These are phyloP conservation scores for Silurus glanis DNA, from an alignment of 2,113 vertebrate genomes.

Conservation along the genomic window DNA sequence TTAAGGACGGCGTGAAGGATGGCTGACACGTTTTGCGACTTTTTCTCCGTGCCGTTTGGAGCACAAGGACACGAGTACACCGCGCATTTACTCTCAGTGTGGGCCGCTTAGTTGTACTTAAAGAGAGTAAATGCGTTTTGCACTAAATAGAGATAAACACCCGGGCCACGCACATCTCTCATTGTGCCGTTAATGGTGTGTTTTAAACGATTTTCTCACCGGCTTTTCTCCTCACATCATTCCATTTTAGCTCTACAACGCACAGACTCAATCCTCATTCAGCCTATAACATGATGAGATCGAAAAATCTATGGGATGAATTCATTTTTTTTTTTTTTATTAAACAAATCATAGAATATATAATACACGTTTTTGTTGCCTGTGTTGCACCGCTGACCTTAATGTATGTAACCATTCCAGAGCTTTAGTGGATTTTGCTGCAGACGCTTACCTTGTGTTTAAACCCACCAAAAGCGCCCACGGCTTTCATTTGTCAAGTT, in stretches of 20 bases:
- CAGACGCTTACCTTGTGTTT: conserved; percentile 75
- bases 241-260: conserved; percentile 60
- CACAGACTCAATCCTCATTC: conserved; percentile 52
- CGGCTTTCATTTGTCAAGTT: conserved; percentile 75
- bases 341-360: conserved; percentile 44
- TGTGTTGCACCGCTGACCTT: conserved; percentile 93
- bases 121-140: conserved; percentile 75
- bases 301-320: conserved; percentile 4
- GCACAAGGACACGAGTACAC: conserved; percentile 62
- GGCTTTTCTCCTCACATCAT: conserved; percentile 62
- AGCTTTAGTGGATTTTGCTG: conserved; percentile 71
- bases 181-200: conserved; percentile 67
- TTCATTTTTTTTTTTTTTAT: neutral
- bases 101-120: conserved; percentile 67
- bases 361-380: conserved; percentile 77
- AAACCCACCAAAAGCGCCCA: conserved; percentile 80
- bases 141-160: conserved; percentile 70
- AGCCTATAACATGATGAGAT: conserved; percentile 3
- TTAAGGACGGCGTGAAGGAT: conserved; percentile 67
- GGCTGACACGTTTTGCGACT: conserved; percentile 73
- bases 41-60: conserved; percentile 74
- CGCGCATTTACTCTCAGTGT: conserved; percentile 67
- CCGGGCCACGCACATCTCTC: conserved; percentile 68
- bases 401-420: conserved; percentile 79
- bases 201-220: conserved; percentile 55